Base-by-base conservation (phyloP, 2,113 vertebrate genomes). In the Lycocorax pyrrhopterus region DNA sequence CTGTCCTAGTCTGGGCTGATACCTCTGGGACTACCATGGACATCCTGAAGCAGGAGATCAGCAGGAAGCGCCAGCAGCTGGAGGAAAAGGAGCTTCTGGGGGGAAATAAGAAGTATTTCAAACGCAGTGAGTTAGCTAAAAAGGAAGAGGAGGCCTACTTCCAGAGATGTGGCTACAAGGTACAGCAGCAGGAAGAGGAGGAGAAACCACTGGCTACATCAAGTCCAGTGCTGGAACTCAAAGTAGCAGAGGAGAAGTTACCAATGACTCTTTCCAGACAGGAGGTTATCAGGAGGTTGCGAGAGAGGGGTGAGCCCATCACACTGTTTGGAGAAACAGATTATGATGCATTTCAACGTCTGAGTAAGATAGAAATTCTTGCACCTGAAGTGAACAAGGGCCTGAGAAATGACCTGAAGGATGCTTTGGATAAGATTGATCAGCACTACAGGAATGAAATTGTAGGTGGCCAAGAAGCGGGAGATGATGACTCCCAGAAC, bases 321-420 rank as follows among this genome's bases (percentile, higher is more conserved):
- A 97, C 99, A 37, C 96, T 99, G 8, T 99, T 99, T 85, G 98
- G 97, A 83, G 99, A 99, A 97, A 99, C 99, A 0, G 99, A 99
- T 90, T 99, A 99, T 30, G 99, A 99, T 52, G 98, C 99, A 20
- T 99, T 99, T 93, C 99, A 99, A 13, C 98, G 98, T 76, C 98
- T 99, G 88, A 97, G 99, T 73, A 99, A 99, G 94, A 99, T 99
- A 93, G 99, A 99, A 97, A 99, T 99, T 94, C 98, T 99, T 62
- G 98, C 99, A 56, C 99, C 99, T 47, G 99, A 99, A 98, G 99
- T 99, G 59, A 99, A 99, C 98, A 99, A 99, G 98, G 99, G 99
- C 20, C 97, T 99, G 96, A 98, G 99, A 95, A 99, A 99, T 80
- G 98, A 99, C 92, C 96, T 99, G 89, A 99, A 99, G 94, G 98